These are phyloP conservation scores for Antechinus flavipes DNA, from an alignment of 2,113 vertebrate genomes.

Conservation along the genomic window DNA sequence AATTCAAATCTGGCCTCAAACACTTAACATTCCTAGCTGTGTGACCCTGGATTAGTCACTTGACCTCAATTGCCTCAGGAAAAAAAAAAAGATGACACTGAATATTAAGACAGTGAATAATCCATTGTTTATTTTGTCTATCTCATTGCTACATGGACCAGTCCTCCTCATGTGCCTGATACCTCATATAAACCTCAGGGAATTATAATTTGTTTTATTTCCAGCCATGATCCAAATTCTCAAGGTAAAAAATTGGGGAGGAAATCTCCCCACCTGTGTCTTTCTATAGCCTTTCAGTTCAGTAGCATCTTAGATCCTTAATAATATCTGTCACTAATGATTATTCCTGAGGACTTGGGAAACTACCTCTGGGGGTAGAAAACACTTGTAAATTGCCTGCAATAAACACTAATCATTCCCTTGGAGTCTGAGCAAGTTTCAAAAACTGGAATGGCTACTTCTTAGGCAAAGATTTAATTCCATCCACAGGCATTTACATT, in stretches of 20 bases:
- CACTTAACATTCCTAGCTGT: too few relatives aligned
- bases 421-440: constrained; percentile 31
- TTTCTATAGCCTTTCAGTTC: neutral
- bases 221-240: neutral
- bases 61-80: too few relatives aligned
- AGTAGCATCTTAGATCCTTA: neutral
- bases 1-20: too few relatives aligned
- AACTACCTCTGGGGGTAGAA: neutral
- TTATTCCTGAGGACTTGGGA: constrained; percentile 33
- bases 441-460: neutral
- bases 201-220: neutral
- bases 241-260: neutral
- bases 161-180: neutral
- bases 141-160: neutral
- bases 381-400: constrained; percentile 25
- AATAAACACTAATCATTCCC: constrained; percentile 55
- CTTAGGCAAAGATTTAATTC: neutral
- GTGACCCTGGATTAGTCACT: too few relatives aligned
- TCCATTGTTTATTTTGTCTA: too few relatives aligned
- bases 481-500: constrained; percentile 18
- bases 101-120: too few relatives aligned
- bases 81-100: too few relatives aligned
- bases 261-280: neutral
- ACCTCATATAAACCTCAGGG: neutral
- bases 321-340: neutral